phyloP scores from a whole-genome alignment of 2,113 vertebrate species.

The Pionites leucogaster region DNA sequence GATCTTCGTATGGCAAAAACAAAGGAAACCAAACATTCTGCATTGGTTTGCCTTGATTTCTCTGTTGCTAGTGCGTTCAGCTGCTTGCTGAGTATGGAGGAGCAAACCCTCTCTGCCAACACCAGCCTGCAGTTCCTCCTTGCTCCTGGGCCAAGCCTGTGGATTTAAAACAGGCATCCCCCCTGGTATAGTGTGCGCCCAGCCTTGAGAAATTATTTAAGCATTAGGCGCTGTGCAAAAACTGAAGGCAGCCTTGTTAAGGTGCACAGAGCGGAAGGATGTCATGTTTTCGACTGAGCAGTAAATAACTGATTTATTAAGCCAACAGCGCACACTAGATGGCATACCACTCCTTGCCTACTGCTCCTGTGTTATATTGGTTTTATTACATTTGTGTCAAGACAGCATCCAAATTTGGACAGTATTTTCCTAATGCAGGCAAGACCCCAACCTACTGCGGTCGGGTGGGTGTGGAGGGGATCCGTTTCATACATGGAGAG shows the following conservation, averaged over 20 bases:
- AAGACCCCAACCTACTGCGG: accelerated
- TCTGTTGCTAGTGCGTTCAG: not conserved
- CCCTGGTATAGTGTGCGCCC: not conserved
- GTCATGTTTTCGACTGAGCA: accelerated
- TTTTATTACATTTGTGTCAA: not conserved
- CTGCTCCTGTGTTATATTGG: accelerated
- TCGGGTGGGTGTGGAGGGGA: accelerated
- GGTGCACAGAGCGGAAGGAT: accelerated
- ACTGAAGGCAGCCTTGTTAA: not conserved
- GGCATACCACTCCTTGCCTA: not conserved
- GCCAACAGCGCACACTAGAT: not conserved
- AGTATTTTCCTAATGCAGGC: not conserved
- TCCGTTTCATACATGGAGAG: accelerated
- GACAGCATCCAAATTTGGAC: not conserved
- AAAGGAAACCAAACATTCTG: not conserved
- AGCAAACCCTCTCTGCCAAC: not conserved
- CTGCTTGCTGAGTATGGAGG: accelerated
- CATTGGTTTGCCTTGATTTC: accelerated
- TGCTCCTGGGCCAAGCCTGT: not conserved
- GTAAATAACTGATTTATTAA: not conserved
- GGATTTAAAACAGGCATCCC: not conserved
- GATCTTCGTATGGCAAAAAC: not conserved
- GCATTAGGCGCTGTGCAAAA: not conserved
- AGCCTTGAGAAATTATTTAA: not conserved
- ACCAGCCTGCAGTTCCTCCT: not conserved